phyloP scores from a whole-genome alignment of 2,113 vertebrate genomes.

The Cynoglossus semilaevis region DNA sequence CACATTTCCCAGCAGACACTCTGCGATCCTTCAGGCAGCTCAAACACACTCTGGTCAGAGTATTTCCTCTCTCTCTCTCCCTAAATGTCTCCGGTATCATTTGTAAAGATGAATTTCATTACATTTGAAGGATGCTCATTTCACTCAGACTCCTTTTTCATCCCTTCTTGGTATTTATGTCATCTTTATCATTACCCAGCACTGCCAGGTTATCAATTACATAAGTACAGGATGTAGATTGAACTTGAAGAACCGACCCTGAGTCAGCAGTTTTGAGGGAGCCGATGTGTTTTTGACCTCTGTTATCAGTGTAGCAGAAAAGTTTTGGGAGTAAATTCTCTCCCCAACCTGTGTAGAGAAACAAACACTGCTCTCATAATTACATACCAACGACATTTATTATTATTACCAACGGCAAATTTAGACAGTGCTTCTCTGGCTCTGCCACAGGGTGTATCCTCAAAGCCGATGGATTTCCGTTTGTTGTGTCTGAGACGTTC shows the following conservation, averaged over 20 bases:
- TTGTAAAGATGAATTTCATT: constrained; percentile 41
- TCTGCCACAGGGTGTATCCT: constrained; percentile 24
- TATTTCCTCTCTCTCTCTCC: constrained; percentile 12
- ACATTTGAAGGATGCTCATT: constrained; percentile 11
- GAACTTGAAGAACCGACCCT: constrained; percentile 24
- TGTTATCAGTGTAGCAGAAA: constrained; percentile 41
- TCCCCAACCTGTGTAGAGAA: constrained; percentile 23
- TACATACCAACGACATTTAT: constrained; percentile 39
- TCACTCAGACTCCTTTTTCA: constrained; percentile 34
- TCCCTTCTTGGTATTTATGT: constrained; percentile 41
- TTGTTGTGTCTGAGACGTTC: constrained; percentile 12
- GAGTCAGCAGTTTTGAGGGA: constrained; percentile 42
- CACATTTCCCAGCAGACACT: constrained; percentile 35
- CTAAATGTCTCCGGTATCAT: constrained; percentile 22
- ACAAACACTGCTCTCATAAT: constrained; percentile 40
- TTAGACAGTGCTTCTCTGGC: too few species aligned
- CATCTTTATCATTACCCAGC: constrained; percentile 28
- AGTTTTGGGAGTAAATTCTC: too few species aligned
- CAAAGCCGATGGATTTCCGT: constrained; percentile 15
- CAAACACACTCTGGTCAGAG: constrained; percentile 47
- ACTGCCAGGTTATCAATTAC: constrained; percentile 53
- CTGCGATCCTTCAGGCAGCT: constrained; percentile 44
- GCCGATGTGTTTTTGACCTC: constrained; percentile 45
- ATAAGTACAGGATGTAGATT: constrained; percentile 50
- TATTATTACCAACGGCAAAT: too few species aligned